Evolutionary conservation across 2,888 invertebrate genomes (phyloP), one percentile per base, ranked within the genome.

Genomic region (Cataglyphis livida): DNA sequence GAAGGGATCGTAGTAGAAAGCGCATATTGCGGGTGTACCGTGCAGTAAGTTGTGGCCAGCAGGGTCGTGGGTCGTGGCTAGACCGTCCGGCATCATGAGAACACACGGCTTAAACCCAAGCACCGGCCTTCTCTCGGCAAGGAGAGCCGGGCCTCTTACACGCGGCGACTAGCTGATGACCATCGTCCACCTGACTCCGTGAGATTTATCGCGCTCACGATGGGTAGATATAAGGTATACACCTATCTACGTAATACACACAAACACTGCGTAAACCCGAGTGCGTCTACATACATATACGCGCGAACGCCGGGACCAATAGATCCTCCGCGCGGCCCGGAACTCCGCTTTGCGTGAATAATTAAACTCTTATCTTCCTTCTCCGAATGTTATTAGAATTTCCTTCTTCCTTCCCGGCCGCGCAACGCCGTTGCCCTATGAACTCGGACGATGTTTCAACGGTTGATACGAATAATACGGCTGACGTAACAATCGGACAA

Each of bases 151-250:
- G 84, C 73, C 87, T 89, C 88, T 91, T 91, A 90, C 91, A 92
- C 92, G 91, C 81, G 88, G 89, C 86, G 91, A 91, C 91, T 92
- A 89, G 90, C 93, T 94, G 93, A 94, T 94, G 94, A 93, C 92
- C 94, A 93, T 94, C 93, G 94, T 94, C 93, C 93, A 94, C 93
- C 94, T 94, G 94, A 93, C 94, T 93, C 91, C 76, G 70, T 75
- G 89, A 93, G 94, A 94, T 94, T 94, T 94, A 94, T 94, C 92
- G 93, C 91, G 91, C 90, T 90, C 92, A 91, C 91, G 92, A 90
- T 92, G 89, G 82, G 64, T 78, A 81, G 78, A 76, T 84, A 81
- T 70, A 79, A 79, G 82, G 83, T 84, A 64, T 73, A 79, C 44
- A 59, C 68, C 68, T 66, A 51, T 57, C 59, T 68, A 57, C 25